These are phyloP conservation scores for Bettongia penicillata DNA, from an alignment of 2,113 vertebrate genomes.

Conservation along the genomic window DNA sequence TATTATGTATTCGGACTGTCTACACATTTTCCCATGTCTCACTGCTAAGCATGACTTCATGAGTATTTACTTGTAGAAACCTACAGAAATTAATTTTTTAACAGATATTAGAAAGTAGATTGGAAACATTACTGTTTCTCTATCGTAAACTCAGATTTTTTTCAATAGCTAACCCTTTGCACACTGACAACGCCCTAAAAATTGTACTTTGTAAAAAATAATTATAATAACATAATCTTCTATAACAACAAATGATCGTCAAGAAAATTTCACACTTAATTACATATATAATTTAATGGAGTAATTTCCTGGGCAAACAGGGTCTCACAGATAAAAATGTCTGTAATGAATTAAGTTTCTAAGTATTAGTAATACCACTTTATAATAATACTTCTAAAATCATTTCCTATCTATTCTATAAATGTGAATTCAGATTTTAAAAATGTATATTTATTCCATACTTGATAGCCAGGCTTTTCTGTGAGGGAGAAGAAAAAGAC, in stretches of 20 bases:
- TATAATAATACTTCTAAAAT: not conserved
- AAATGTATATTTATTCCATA: not conserved
- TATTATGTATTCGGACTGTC: slow-evolving; percentile 22
- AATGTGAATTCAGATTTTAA: not conserved
- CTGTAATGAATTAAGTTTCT: not conserved
- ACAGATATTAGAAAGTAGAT: slow-evolving; percentile 37
- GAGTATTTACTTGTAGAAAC: not conserved
- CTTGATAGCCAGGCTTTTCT: not conserved
- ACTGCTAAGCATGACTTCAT: slow-evolving; percentile 24
- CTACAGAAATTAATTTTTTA: slow-evolving; percentile 36
- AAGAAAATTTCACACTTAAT: slow-evolving; percentile 36
- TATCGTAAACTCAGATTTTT: not conserved
- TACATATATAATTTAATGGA: slow-evolving; percentile 31
- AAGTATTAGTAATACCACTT: not conserved
- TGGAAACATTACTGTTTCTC: slow-evolving; percentile 24
- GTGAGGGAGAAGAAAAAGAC: not conserved
- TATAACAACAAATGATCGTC: not conserved
- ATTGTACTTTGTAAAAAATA: not conserved
- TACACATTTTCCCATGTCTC: slow-evolving; percentile 19
- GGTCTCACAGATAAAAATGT: not conserved
- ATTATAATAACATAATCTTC: not conserved
- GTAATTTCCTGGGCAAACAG: slow-evolving; percentile 21
- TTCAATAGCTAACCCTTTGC: not conserved
- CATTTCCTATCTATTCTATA: not conserved
- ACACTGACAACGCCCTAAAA: not conserved